Evolutionary conservation across 92 coral and sea anemone species (phyloP).

Genomic region (Chrysogorgia sp.): DNA sequence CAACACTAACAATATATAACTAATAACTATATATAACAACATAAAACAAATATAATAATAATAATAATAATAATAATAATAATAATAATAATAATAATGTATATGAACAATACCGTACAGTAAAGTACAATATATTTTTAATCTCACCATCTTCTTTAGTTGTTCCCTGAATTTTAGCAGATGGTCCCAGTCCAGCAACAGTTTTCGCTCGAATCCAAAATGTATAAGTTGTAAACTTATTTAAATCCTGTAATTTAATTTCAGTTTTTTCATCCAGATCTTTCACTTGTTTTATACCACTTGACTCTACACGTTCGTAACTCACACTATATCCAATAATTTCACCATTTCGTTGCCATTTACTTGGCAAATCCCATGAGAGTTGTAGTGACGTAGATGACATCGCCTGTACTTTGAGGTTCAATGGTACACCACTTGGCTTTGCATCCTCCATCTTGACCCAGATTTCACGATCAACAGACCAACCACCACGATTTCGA

Average conservation of each 20-base stretch:
- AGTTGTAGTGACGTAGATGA: slow-evolving; percentile 79
- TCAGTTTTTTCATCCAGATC: slow-evolving; percentile 59
- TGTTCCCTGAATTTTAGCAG: slow-evolving; percentile 57
- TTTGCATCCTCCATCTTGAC: slow-evolving; percentile 78
- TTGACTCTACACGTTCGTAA: slow-evolving; percentile 54
- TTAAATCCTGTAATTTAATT: slow-evolving; percentile 53
- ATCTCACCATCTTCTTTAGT: slow-evolving; percentile 85
- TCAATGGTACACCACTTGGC: slow-evolving; percentile 91
- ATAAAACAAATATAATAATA: too few species aligned
- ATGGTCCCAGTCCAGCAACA: slow-evolving; percentile 75
- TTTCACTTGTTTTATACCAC: slow-evolving; percentile 47
- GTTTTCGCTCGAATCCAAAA: slow-evolving; percentile 81
- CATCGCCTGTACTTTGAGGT: slow-evolving; percentile 61
- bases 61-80: too few species aligned
- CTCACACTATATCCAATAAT: slow-evolving; percentile 68
- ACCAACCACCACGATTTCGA: slow-evolving; percentile 89
- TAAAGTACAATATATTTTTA: too few species aligned
- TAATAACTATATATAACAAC: too few species aligned
- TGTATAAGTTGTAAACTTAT: slow-evolving; percentile 75
- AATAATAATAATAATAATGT: too few species aligned
- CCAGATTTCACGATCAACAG: slow-evolving; percentile 71
- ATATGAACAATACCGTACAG: too few species aligned
- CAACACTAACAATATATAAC: too few species aligned
- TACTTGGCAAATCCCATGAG: slow-evolving; percentile 79
- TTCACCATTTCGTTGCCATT: slow-evolving; percentile 84